phyloP scores from a whole-genome alignment of 2,797 vertebrate species.

The Lepidocolaptes lacrymiger region DNA sequence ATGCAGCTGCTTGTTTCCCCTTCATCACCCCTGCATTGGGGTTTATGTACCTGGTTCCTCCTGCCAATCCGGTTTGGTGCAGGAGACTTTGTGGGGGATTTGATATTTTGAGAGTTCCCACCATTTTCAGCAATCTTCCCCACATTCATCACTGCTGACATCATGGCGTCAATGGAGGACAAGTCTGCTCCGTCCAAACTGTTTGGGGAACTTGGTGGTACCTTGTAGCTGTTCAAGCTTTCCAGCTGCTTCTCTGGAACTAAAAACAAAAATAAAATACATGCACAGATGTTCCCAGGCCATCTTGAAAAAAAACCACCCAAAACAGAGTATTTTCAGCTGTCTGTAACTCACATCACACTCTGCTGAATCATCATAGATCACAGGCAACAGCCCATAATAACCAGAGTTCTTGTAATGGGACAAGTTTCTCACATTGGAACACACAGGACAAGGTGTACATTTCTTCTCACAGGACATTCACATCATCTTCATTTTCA shows the following conservation, averaged over 20 bases:
- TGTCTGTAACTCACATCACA: background rate
- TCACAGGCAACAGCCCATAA: background rate
- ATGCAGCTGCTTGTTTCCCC: background rate
- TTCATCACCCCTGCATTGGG: background rate
- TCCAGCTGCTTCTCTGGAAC: conserved; percentile 70
- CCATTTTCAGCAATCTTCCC: conserved; percentile 82
- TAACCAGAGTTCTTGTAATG: background rate
- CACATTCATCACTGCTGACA: conserved; percentile 91
- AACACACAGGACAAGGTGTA: background rate
- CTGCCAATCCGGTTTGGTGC: conserved; percentile 84
- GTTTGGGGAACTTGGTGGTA: conserved; percentile 66
- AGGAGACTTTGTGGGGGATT: conserved; percentile 84
- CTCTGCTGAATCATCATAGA: background rate
- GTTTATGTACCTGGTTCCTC: conserved; percentile 84
- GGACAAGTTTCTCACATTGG: background rate
- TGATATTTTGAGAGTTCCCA: conserved; percentile 73
- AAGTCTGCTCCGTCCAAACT: conserved; percentile 84
- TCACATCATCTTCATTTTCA: background rate
- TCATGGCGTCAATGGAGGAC: conserved; percentile 92
- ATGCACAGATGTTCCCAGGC: background rate
- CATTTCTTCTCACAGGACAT: background rate
- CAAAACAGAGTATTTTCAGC: background rate
- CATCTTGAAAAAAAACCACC: background rate
- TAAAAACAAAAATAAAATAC: conserved; percentile 42
- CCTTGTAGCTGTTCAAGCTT: conserved; percentile 68